Evolutionary conservation across 2,113 vertebrate species (phyloP), one percentile per base, ranked within the genome.

Genomic region (Rana temporaria): DNA sequence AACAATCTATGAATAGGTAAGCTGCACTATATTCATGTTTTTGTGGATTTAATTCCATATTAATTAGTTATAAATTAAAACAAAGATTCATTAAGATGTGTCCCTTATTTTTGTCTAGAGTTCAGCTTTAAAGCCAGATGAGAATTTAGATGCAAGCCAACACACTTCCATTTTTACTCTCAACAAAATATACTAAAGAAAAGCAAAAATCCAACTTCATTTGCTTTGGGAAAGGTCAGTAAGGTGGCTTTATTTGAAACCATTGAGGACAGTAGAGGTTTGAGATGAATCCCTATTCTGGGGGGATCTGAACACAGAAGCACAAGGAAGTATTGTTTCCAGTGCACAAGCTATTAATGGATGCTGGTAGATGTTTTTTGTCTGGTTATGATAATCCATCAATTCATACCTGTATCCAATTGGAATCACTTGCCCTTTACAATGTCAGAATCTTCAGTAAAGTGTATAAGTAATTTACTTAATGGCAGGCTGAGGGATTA

Each of bases 391-490:
- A 32, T 20, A 70, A 81, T 84, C 86, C 59, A 79, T 66, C 84
- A 79, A 56, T 69, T 63, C 7, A 80, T 81, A 24, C n/a, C 60
- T 0, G 62, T 87, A 85, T 84, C 19, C 20, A 77, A 3, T 81
- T 86, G 81, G 22, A 62, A 85, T 78, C 30, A 15, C 26, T 52
- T 88, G 66, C 15, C 22, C 74, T 84, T 88, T 86, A 56, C 52
- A 53, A 78, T 84, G 71, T 15, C 79, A 87, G 22, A 67, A 86
- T 56, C 76, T 81, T 87, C 83, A 83, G 82, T 70, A 80, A 86
- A 74, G 79, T 86, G 34, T 78, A 86, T 75, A 87, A 85, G 32
- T 85, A 82, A 88, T 86, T 86, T 81, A 80, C 79, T 75, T 85
- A 86, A 84, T n/a, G 16, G 56, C 66, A 78, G 63, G 56, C 84